Base-by-base conservation (phyloP, 2,797 vertebrate genomes). In the Eulemur rubriventer region DNA sequence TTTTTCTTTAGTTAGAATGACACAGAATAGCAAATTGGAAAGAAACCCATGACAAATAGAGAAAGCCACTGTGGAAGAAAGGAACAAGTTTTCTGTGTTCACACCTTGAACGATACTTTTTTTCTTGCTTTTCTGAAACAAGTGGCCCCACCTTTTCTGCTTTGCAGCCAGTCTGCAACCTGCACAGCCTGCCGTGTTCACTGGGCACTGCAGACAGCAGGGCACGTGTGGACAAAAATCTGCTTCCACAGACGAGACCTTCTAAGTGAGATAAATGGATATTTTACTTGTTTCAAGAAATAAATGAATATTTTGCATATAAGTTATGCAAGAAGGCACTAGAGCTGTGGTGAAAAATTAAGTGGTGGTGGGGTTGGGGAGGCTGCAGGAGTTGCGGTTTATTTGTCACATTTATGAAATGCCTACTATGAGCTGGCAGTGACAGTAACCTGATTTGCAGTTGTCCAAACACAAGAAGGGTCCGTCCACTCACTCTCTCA, bases 101-200 rank as follows among this genome's bases (percentile, higher is more conserved):
- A 59, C 30, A 26, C 35, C 59, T 75, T 11, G 65, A 52, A 30
- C 5, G 30, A 59, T 22, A 30, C 16, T 38, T 63, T 33, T 38
- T 50, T 48, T 63, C 17, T 33, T 35, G n/a, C 63, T 57, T 52
- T 72, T 55, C 35, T 5, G 33, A 75, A 48, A 48, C 14, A 7
- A 35, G 33, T 0, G 1, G 55, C 30, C 30, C 30, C 24, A 30
- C 50, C 1, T 70, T 38, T 83, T 24, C 50, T 55, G 18, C 35
- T 75, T 55, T 38, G 43, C 26, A 2, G 46, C 4, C 1, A 72
- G 72, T 30, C 35, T 20, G 33, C 14, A 17, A 5, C 3, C 20
- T 2, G 4, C 0, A 4, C 7, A 6, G 33, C 43, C 1, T 0
- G 5, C 11, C 72, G 72, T 6, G 11, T 1, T 2, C 3, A 11